Percentiles rank a stretch among this genome's conserved stretches.
These are phyloP conservation scores for Hyaena hyaena DNA, from an alignment of 2,113 vertebrate genomes.

Conservation along the genomic window DNA sequence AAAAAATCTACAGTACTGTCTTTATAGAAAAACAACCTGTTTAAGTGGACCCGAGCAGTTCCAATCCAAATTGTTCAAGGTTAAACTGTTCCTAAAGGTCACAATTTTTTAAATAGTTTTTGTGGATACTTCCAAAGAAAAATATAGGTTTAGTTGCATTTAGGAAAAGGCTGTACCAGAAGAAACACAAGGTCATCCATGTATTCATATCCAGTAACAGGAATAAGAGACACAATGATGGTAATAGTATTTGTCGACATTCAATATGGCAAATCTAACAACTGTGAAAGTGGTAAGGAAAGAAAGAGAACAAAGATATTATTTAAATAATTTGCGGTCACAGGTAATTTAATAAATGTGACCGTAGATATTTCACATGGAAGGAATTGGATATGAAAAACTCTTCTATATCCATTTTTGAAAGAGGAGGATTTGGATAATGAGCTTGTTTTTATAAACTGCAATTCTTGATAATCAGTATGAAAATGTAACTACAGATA, in stretches of 20 bases:
- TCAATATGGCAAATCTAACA: accelerated
- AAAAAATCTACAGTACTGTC: background rate
- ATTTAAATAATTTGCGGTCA: background rate
- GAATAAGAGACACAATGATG: background rate
- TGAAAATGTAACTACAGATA: background rate
- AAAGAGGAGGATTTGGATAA: background rate
- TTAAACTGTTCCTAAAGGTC: background rate
- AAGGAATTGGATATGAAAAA: background rate
- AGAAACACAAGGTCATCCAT: background rate
- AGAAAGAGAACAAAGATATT: too few relatives aligned
- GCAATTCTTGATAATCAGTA: background rate
- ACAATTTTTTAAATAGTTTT: background rate
- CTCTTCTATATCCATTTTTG: background rate
- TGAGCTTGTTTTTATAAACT: background rate
- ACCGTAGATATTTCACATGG: background rate
- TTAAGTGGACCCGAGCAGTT: background rate
- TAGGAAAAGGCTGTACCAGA: background rate
- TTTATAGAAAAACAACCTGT: background rate
- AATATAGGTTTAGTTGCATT: background rate
- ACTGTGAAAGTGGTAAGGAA: background rate
- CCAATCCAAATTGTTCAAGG: background rate
- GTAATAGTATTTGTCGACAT: background rate
- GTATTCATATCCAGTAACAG: background rate
- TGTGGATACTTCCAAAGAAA: background rate
- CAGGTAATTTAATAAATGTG: background rate